Conservation (phyloP, 2,113 vertebrate species). For the Alectura lathami region DNA sequence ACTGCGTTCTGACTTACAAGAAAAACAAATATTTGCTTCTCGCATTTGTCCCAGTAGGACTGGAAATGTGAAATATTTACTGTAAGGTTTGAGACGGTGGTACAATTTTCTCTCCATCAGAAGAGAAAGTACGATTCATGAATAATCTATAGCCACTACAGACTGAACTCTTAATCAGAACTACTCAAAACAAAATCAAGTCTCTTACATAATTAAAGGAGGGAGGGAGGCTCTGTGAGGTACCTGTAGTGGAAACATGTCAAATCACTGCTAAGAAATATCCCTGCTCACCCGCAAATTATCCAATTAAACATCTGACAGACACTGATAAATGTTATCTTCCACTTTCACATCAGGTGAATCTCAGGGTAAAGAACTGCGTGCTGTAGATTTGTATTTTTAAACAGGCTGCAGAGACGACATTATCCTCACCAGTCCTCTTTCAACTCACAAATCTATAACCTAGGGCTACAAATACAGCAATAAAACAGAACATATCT, state of each 20-base stretch:
- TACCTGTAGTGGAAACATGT: neutral
- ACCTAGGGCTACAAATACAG: neutral
- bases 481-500: neutral
- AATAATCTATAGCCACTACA: slow-evolving; percentile 24
- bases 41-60: slow-evolving; percentile 10
- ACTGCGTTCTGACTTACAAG: neutral
- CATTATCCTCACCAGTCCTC: neutral
- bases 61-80: slow-evolving; percentile 31
- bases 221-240: neutral
- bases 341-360: neutral
- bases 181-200: slow-evolving; percentile 31
- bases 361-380: neutral
- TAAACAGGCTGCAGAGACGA: neutral
- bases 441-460: neutral
- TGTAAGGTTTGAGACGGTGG: neutral
- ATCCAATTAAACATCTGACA: slow-evolving; percentile 35
- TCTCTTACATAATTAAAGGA: slow-evolving; percentile 16
- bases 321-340: neutral
- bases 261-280: slow-evolving; percentile 23
- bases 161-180: slow-evolving; percentile 21
- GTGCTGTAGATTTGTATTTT: neutral
- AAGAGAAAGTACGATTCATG: slow-evolving; percentile 23
- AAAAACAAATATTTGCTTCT: slow-evolving; percentile 29
- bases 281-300: neutral
- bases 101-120: slow-evolving; percentile 6